Base-by-base conservation (phyloP, 2,888 invertebrate species). In the Chamaedrilus cognettii region DNA sequence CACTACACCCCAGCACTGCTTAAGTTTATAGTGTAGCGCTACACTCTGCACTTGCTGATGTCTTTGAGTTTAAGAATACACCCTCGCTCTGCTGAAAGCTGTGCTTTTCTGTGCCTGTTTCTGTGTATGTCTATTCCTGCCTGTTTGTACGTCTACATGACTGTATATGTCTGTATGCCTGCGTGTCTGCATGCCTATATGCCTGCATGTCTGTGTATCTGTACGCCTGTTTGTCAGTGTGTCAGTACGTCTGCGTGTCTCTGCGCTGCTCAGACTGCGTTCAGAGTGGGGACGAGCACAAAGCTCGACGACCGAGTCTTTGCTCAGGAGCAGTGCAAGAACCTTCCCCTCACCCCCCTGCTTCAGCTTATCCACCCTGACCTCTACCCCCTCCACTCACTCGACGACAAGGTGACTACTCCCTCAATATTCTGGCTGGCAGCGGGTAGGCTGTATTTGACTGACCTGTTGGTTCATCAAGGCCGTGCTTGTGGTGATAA, bases 261-360 rank as follows among this genome's bases (percentile, higher is more conserved):
- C n/a, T 23, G 26, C n/a, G 31, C 26, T 31, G 30, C 35, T 42
- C 60, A 94, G 94, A 86, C 88, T 77, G 94, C 96, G 19, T 96
- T 98, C 86, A 89, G 95, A 74, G 89, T 91, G 66, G 94, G 95
- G 69, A 89, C 90, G 19, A 91, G 91, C 78, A 94, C 95, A 2
- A 89, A 93, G 49, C 86, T 97, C 64, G 99, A 99, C 86, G 96
- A 97, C 84, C 88, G 98, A 65, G 90, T 96, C 42, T 91, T 89
- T 78, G 92, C 94, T 64, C 93, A 99, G 95, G 92, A 94, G 83
- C 89, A 91, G 82, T 90, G 97, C 88, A 97, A 98, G 86, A 89
- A 90, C 50, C 84, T 92, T 77, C 97, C 99, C 7, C 86, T 96
- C 62, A 84, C 87, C 69, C 88, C 89, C 80, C 87, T 98, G 32